phyloP scores from a whole-genome alignment of 2,888 invertebrate genomes.

The Terebella lapidaria region DNA sequence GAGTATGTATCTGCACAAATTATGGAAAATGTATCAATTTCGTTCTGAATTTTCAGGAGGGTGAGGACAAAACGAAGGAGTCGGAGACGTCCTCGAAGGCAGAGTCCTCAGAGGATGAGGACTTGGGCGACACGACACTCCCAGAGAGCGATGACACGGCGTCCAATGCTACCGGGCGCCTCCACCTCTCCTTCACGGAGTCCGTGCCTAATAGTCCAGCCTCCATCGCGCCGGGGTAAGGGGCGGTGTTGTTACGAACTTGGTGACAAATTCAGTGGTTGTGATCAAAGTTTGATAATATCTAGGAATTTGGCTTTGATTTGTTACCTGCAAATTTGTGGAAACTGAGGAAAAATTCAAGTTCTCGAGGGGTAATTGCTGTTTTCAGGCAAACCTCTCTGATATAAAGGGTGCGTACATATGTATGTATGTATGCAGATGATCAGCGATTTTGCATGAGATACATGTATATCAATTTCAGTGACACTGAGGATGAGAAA shows the following conservation, averaged over 20 bases:
- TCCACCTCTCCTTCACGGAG: constrained; percentile 48
- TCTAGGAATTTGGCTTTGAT: no score
- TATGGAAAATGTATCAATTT: no score
- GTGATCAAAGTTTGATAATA: no score
- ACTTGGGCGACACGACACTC: constrained; percentile 31
- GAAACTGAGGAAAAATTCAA: no score
- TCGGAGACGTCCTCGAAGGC: constrained; percentile 40
- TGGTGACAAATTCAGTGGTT: no score
- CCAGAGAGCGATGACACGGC: constrained; percentile 30
- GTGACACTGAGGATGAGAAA: constrained; percentile 64
- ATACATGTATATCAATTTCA: no score
- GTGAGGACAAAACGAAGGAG: constrained; percentile 28
- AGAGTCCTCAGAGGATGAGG: constrained; percentile 45
- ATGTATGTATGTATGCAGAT: no score
- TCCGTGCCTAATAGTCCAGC: constrained; percentile 63
- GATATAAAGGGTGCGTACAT: no score
- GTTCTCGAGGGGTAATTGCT: not conserved
- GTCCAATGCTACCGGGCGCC: constrained; percentile 10
- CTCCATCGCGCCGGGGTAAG: constrained; percentile 25
- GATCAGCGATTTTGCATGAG: no score
- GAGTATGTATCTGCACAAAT: no score
- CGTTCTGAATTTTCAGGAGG: no score
- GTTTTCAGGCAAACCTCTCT: not conserved
- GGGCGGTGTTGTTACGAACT: not conserved
- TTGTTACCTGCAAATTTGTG: no score